Conservation (phyloP, 2,888 invertebrate genomes). For the Phortica magna region DNA sequence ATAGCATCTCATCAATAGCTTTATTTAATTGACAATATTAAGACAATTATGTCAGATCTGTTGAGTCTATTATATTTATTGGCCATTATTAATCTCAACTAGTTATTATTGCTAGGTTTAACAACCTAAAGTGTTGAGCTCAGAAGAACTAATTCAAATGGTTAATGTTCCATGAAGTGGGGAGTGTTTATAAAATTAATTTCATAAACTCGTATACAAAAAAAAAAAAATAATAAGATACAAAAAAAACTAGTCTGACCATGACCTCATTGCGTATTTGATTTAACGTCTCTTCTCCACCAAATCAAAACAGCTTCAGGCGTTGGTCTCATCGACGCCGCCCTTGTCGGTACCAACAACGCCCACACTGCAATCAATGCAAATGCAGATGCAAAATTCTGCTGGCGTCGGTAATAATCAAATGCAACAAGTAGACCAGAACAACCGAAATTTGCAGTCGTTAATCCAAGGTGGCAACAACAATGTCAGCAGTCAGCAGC, state of each 20-base stretch:
- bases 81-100: too few species aligned
- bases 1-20: too few species aligned
- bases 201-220: constrained; percentile 34
- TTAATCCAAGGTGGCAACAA: constrained; percentile 68
- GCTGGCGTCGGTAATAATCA: constrained; percentile 57
- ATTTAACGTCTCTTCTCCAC: constrained; percentile 29
- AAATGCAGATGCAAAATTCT: constrained; percentile 75
- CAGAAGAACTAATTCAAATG: too few species aligned
- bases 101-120: too few species aligned
- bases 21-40: too few species aligned
- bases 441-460: constrained; percentile 74
- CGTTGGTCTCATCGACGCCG: constrained; percentile 77
- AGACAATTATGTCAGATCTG: too few species aligned
- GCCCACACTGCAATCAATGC: constrained; percentile 76
- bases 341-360: constrained; percentile 76
- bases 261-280: constrained; percentile 26
- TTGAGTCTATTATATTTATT: too few species aligned
- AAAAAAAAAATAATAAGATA: background rate
- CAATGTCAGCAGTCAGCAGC: constrained; percentile 38
- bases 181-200: constrained; percentile 43
- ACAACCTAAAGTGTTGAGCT: too few species aligned
- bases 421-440: constrained; percentile 64
- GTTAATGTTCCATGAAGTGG: too few species aligned
- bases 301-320: constrained; percentile 75
- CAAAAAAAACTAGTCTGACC: background rate